phyloP scores from a whole-genome alignment of 2,113 vertebrate species.

The Nyctibius bracteatus region DNA sequence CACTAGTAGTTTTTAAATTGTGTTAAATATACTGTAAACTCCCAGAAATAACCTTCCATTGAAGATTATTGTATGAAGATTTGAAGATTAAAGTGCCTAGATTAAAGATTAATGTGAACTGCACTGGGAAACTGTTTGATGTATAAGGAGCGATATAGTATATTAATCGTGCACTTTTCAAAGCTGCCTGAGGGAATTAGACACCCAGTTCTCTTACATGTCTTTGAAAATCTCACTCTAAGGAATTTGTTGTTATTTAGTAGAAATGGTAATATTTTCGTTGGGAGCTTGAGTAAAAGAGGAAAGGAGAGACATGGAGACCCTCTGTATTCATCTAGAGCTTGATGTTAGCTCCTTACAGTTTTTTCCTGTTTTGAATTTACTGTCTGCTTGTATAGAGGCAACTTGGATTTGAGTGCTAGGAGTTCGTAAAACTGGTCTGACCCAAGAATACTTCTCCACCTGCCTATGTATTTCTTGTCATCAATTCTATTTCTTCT shows the following conservation, averaged over 20 bases:
- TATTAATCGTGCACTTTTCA: slow-evolving; percentile 35
- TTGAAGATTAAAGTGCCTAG: slow-evolving; percentile 55
- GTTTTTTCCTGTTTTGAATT: background rate
- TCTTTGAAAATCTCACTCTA: slow-evolving; percentile 31
- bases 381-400: background rate
- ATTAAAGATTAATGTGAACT: slow-evolving; percentile 62
- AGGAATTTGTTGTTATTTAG: background rate
- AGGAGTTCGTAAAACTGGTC: background rate
- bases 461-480: background rate
- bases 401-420: background rate
- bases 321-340: background rate
- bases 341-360: background rate
- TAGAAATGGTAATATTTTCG: background rate
- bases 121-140: slow-evolving; percentile 45
- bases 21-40: slow-evolving; percentile 57
- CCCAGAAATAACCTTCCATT: slow-evolving; percentile 34
- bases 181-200: slow-evolving; percentile 19
- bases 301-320: background rate
- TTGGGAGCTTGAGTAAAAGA: background rate
- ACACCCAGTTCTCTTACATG: background rate
- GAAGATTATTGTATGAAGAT: slow-evolving; percentile 43
- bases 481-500: background rate
- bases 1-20: slow-evolving; percentile 32
- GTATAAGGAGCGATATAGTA: slow-evolving; percentile 24
- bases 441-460: background rate